A percentile compares a stretch with the other conserved stretches of the same genome.
Conservation (phyloP, 1,140 invertebrate species). For the Odontomachus brunneus region DNA sequence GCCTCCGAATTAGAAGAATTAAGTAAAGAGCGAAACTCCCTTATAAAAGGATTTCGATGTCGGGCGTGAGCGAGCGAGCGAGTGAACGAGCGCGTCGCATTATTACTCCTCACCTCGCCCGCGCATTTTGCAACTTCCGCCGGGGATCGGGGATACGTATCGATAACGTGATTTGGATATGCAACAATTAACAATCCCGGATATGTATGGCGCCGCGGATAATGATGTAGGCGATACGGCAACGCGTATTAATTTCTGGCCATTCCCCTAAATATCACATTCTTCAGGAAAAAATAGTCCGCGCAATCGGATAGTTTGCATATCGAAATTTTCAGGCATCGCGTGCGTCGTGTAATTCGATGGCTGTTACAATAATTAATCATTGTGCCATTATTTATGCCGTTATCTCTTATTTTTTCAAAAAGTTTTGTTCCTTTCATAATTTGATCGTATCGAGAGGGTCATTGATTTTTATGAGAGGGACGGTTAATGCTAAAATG, state of each 20-base stretch:
- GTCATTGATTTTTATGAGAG: too few species aligned
- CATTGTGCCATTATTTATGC: too few species aligned
- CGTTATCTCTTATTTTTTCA: too few species aligned
- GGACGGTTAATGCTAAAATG: too few species aligned
- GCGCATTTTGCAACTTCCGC: not conserved
- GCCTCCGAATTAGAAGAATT: conserved; percentile 57
- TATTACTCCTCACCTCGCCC: not conserved
- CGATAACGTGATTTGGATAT: not conserved
- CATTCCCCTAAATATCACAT: not conserved
- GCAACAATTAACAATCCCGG: not conserved
- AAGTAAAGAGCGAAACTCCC: conserved; percentile 45
- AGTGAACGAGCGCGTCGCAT: not conserved
- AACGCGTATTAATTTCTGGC: not conserved
- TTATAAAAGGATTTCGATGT: conserved; percentile 45
- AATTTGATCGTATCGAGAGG: too few species aligned
- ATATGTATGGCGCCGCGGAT: not conserved
- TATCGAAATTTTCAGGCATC: too few species aligned
- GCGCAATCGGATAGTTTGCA: not conserved
- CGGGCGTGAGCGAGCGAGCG: conserved; percentile 12
- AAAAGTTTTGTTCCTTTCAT: too few species aligned
- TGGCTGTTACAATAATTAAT: too few species aligned
- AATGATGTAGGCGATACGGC: not conserved
- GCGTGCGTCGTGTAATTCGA: too few species aligned
- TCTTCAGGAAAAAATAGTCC: not conserved
- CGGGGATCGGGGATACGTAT: conserved; percentile 5